Conservation (phyloP, 2,888 invertebrate genomes). For the Melipona beecheii region DNA sequence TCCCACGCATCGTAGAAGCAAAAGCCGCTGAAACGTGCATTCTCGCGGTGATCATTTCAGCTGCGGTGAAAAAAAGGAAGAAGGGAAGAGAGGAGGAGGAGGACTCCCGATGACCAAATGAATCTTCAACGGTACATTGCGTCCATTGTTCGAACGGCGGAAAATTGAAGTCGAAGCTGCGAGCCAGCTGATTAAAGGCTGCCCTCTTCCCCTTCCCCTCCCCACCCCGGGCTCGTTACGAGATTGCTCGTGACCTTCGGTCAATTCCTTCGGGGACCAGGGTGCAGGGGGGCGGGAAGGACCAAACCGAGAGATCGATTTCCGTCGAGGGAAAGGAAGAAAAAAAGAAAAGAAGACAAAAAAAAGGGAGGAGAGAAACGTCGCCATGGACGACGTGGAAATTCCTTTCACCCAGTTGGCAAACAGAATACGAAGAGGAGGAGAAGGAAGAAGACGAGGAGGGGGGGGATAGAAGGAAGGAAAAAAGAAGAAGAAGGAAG, state of each 20-base stretch:
- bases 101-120: background rate
- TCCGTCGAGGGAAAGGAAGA: background rate
- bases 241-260: conserved; percentile 39
- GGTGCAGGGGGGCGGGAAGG: background rate
- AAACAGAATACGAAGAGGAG: conserved; percentile 12
- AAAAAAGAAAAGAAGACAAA: no score
- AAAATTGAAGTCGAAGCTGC: conserved; percentile 31
- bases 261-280: conserved; percentile 19
- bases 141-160: conserved; percentile 20
- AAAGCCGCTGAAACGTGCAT: background rate
- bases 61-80: background rate
- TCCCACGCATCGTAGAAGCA: background rate
- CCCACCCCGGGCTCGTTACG: background rate
- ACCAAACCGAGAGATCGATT: conserved; percentile 15
- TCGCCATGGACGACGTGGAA: background rate
- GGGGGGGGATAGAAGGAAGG: background rate
- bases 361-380: background rate
- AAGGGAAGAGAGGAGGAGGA: background rate
- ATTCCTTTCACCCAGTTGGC: conserved; percentile 42
- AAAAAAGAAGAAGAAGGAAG: background rate
- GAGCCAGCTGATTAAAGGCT: conserved; percentile 34
- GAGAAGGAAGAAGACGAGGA: background rate
- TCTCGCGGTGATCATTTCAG: conserved; percentile 6
- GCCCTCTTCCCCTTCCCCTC: no score
- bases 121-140: conserved; percentile 30